These are phyloP conservation scores for Nasonia vitripennis DNA, from an alignment of 1,140 invertebrate genomes.

Conservation along the genomic window DNA sequence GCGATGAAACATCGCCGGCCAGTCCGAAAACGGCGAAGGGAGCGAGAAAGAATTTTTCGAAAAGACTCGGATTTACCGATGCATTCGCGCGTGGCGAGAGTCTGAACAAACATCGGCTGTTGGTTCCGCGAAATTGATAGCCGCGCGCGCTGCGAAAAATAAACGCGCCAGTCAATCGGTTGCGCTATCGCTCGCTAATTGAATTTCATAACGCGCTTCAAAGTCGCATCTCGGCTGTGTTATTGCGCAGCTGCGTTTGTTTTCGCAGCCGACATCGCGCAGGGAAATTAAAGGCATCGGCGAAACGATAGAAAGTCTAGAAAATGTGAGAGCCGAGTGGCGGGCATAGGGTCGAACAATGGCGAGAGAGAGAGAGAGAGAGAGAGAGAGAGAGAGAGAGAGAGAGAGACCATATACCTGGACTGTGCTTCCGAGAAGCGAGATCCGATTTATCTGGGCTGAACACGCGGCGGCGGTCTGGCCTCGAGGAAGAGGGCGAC, in stretches of 20 bases:
- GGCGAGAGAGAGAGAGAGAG: not conserved
- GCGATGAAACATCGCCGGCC: not conserved
- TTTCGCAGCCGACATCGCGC: not conserved
- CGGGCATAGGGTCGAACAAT: conserved; percentile 23
- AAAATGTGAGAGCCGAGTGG: not conserved
- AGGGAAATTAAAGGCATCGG: not conserved
- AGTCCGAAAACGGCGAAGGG: not conserved
- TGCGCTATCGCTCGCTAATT: not conserved
- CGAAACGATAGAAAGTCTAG: conserved; percentile 4
- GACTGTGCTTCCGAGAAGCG: conserved; percentile 58
- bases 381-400: too few relatives aligned
- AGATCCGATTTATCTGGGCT: conserved; percentile 62
- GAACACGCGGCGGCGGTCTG: conserved; percentile 3
- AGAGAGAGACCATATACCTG: conserved; percentile 53
- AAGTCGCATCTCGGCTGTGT: not conserved
- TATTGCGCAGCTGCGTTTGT: not conserved
- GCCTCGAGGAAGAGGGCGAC: too few relatives aligned
- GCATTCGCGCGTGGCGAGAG: not conserved
- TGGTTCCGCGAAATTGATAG: not conserved
- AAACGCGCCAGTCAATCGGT: not conserved
- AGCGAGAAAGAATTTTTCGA: not conserved
- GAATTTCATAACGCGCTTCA: not conserved
- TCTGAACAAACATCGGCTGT: not conserved
- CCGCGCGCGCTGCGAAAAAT: not conserved
- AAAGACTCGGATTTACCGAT: not conserved